Percentiles rank a stretch among this genome's conserved stretches.
Evolutionary conservation across 35 echinoderm and acorn worm species (phyloP).

Genomic region (Lytechinus variegatus): DNA sequence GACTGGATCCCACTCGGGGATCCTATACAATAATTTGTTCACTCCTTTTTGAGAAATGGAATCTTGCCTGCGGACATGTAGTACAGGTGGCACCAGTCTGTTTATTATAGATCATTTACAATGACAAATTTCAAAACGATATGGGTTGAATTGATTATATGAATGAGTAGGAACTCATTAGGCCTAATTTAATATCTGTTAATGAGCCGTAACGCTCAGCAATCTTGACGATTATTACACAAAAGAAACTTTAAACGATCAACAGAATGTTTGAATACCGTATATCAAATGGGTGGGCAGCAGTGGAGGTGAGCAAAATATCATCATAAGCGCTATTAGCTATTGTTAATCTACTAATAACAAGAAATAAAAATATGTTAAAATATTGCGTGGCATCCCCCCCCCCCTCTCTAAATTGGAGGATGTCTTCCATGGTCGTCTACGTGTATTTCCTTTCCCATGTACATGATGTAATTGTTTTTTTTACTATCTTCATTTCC

Average conservation of each 20-base stretch:
- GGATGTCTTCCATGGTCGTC: no score
- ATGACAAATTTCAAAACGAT: neutral
- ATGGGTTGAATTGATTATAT: neutral
- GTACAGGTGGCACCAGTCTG: neutral
- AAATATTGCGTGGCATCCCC: no score
- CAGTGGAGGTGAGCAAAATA: neutral
- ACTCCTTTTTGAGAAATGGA: neutral
- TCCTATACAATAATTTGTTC: neutral
- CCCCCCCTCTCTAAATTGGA: no score
- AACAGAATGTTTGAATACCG: no score
- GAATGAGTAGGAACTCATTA: neutral
- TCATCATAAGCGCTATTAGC: no score
- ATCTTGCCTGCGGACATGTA: neutral
- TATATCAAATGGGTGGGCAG: no score
- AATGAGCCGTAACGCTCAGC: neutral
- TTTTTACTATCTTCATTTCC: no score
- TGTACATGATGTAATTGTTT: no score
- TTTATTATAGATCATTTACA: neutral
- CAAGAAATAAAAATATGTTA: no score
- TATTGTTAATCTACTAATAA: no score
- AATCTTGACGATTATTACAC: neutral
- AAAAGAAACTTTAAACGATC: neutral
- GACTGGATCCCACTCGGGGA: no score
- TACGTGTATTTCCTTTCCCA: no score
- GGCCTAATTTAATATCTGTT: neutral